Base-by-base conservation (phyloP, 2,113 vertebrate genomes). In the Pachypanchax playfairii region DNA sequence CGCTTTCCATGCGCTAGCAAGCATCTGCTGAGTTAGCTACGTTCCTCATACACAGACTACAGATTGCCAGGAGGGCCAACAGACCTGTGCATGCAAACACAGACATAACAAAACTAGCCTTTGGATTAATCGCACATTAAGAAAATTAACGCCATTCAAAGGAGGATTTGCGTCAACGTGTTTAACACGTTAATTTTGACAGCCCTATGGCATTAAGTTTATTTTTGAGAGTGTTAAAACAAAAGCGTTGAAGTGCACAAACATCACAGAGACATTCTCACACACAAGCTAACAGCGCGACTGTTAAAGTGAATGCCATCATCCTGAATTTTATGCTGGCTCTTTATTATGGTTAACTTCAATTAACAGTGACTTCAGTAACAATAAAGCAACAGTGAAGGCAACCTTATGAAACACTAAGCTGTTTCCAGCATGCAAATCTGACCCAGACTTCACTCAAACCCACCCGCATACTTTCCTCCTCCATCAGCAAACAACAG, bases 401-500 rank as follows among this genome's bases (percentile, higher is more conserved):
- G 67, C 47, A 72, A 46, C 38, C 82, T 73, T 85, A 88, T 86
- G 76, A 89, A 87, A 77, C 50, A 43, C 80, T 84, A 64, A 82
- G 65, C 67, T 60, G 74, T 89, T 86, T 86, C 77, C 81, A 85
- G 68, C 29, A 20, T 83, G 80, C 46, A 3, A 73, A 62, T 78
- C 74, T 72, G 81, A 87, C 79, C 82, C 85, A 84, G 86, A 88
- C 84, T 88, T 79, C 70, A 77, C 85, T 82, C 75, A 69, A 73
- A 77, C 73, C 71, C 84, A 84, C 80, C 79, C 55, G 61, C 78
- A 83, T 73, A 71, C 65, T 87, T 91, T 91, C 79, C 86, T 88
- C 85, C 86, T 20, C 62, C 81, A 86, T 91, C 89, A 91, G 87
- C 90, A 91, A 85, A 79, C 77, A 80, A 75, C 69, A 82, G 80